Percentiles rank a stretch among this genome's conserved stretches.
Conservation (phyloP, 2,888 invertebrate species). For the Mesoligia furuncula region DNA sequence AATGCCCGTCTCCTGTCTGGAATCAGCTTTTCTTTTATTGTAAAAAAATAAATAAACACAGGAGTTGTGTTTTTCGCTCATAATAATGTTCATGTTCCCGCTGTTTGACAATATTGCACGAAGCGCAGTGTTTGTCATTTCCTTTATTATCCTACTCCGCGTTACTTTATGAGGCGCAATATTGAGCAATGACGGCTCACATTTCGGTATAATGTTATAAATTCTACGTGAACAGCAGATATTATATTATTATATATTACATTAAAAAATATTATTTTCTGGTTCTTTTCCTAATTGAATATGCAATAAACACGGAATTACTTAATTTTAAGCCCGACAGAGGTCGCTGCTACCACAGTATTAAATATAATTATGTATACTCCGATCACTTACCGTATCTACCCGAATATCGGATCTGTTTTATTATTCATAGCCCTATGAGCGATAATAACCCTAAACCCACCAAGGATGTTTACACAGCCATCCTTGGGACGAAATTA, state of each 20-base stretch:
- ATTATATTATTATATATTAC: slow-evolving; percentile 72
- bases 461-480: slow-evolving; percentile 78
- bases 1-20: slow-evolving; percentile 1
- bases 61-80: slow-evolving; percentile 24
- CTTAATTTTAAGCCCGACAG: slow-evolving; percentile 64
- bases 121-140: slow-evolving; percentile 63
- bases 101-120: slow-evolving; percentile 61
- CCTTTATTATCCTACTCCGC: slow-evolving; percentile 67
- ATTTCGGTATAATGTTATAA: slow-evolving; percentile 67
- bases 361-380: slow-evolving; percentile 59
- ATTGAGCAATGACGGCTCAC: slow-evolving; percentile 70
- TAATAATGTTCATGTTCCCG: slow-evolving; percentile 40
- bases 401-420: slow-evolving; percentile 63
- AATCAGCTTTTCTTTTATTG: not conserved
- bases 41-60: slow-evolving; percentile 23
- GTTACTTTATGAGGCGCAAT: slow-evolving; percentile 70
- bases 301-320: slow-evolving; percentile 63
- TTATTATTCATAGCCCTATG: slow-evolving; percentile 74
- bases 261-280: slow-evolving; percentile 68
- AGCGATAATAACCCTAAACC: slow-evolving; percentile 75
- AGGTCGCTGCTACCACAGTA: slow-evolving; percentile 52
- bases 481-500: slow-evolving; percentile 78
- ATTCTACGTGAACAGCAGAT: slow-evolving; percentile 60
- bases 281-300: slow-evolving; percentile 71
- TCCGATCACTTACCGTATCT: slow-evolving; percentile 53